Conservation (phyloP, 2,113 vertebrate species). For the Mus spicilegus region DNA sequence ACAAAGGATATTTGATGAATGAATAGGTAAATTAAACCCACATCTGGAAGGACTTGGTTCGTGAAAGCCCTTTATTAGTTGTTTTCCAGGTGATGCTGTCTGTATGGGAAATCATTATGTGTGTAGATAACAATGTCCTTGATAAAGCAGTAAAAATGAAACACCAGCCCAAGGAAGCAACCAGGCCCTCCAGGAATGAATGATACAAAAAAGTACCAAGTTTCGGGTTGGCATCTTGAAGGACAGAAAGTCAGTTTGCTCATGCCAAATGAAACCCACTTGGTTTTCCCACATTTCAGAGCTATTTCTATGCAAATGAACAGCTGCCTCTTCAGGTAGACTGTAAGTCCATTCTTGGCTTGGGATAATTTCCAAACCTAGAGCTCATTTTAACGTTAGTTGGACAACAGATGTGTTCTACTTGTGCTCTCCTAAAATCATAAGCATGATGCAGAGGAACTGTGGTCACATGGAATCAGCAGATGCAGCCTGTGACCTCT, state of each 20-base stretch:
- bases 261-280: background rate
- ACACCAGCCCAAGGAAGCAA: background rate
- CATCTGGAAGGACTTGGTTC: slow-evolving; percentile 1
- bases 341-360: background rate
- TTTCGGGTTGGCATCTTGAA: background rate
- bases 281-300: background rate
- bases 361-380: background rate
- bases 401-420: background rate
- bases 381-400: background rate
- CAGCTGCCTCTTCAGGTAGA: background rate
- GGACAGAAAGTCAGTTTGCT: background rate
- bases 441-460: background rate
- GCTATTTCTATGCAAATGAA: background rate
- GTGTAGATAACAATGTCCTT: background rate
- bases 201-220: background rate
- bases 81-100: background rate
- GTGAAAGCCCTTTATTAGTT: background rate
- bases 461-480: background rate
- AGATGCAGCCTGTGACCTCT: background rate
- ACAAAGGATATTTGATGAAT: background rate
- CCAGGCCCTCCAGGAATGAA: background rate
- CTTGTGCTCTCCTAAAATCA: background rate
- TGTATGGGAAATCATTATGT: background rate
- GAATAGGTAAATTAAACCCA: background rate
- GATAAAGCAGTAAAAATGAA: background rate